These are phyloP conservation scores for Asarcornis scutulata DNA, from an alignment of 2,113 vertebrate genomes.

Conservation along the genomic window DNA sequence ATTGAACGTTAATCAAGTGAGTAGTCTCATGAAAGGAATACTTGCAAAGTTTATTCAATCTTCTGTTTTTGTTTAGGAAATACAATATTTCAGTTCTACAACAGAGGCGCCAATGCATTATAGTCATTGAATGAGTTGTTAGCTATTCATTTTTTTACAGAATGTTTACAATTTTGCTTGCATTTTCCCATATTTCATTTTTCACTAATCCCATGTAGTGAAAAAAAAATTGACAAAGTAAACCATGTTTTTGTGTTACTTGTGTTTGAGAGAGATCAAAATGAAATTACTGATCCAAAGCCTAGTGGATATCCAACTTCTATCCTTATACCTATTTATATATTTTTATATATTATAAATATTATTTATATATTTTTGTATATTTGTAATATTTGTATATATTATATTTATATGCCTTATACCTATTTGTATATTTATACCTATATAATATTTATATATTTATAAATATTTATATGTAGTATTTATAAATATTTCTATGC, in stretches of 20 bases:
- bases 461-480: too few relatives aligned
- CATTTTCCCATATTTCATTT: background rate
- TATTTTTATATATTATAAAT: too few relatives aligned
- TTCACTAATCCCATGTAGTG: background rate
- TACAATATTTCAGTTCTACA: background rate
- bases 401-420: too few relatives aligned
- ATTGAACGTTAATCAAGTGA: background rate
- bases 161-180: background rate
- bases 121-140: background rate
- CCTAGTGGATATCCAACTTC: background rate
- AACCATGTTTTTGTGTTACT: background rate
- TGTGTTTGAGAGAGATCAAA: background rate
- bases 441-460: too few relatives aligned
- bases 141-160: background rate
- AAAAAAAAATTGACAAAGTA: background rate
- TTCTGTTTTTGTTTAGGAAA: background rate
- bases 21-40: background rate
- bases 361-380: too few relatives aligned
- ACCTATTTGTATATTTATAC: too few relatives aligned
- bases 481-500: too few relatives aligned
- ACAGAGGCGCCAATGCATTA: background rate
- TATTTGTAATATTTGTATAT: too few relatives aligned
- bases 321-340: background rate
- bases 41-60: background rate
- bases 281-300: background rate